Base-by-base conservation (phyloP, 2,797 vertebrate species). In the Clarias laeviceps region DNA sequence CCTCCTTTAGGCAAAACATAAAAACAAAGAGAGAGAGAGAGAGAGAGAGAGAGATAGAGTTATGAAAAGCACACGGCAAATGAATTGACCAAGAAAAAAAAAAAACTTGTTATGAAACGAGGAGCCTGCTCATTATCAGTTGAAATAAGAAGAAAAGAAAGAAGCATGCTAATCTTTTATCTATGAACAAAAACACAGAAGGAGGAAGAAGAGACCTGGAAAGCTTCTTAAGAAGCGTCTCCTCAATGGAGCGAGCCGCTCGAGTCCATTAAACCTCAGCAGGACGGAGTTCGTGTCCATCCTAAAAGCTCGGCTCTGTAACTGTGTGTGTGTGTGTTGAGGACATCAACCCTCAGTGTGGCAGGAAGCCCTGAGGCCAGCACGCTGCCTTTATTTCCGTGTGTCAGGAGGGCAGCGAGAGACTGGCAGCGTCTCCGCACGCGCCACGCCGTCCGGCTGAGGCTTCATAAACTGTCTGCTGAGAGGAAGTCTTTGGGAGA, bases 211-310 rank as follows among this genome's bases (percentile, higher is more conserved):
- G 78, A 74, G 61, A 66, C 84, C 57, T 72, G 34, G 79, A 27
- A 65, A 45, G 45, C 45, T 32, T 82, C 57, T 59, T 17, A 62
- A 68, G 34, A 50, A 74, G 45, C 5, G 15, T 68, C 80, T 40
- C 56, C 29, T 74, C 69, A 40, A 76, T 79, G n/a, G 20, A 61
- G 22, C 3, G 76, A 8, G 73, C 62, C 66, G 86, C 77, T 76
- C 84, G 88, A 90, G 69, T 79, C 86, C 32, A 45, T 85, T 91
- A 89, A 91, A 87, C 91, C 88, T 64, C 40, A 61, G 82, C 91
- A 87, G 85, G 81, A 65, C 18, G 29, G 15, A 90, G 86, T 88
- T 87, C 70, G 84, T 90, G 88, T 90, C 90, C 90, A 83, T 68
- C 37, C 22, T 83, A 34, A 76, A 37, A 70, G 81, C 34, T 15